Evolutionary conservation across 2,797 vertebrate species (phyloP).

Genomic region (Taeniopygia guttata): DNA sequence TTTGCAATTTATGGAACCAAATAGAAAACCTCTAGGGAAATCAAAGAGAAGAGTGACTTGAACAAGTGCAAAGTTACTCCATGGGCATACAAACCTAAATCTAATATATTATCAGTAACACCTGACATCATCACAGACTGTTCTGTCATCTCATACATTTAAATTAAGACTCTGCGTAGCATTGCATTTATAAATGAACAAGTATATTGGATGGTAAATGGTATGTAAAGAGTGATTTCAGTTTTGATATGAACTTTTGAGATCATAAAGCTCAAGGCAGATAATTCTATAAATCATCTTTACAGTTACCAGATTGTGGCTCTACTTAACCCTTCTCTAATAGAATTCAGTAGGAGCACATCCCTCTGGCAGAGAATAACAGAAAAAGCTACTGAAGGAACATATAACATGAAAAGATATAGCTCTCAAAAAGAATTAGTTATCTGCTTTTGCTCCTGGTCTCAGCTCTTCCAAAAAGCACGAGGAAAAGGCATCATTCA

Average conservation of each 20-base stretch:
- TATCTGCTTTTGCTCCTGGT: not conserved
- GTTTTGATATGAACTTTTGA: not conserved
- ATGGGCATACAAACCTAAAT: not conserved
- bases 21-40: not conserved
- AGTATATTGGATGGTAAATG: not conserved
- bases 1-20: not conserved
- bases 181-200: not conserved
- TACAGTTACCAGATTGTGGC: not conserved
- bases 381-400: not conserved
- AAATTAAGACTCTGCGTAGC: not conserved
- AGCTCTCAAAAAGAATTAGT: not conserved
- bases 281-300: conserved; percentile 24
- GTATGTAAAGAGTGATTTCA: not conserved
- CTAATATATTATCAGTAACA: not conserved
- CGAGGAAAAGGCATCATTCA: not conserved
- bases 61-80: not conserved
- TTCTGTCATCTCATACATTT: not conserved
- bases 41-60: not conserved
- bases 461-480: not conserved
- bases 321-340: conserved; percentile 8
- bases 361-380: not conserved
- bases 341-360: not conserved
- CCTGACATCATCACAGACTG: not conserved
- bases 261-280: not conserved
- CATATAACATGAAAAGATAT: not conserved